Conservation (phyloP, 2,797 vertebrate species). For the Sebastes hopkinsi region DNA sequence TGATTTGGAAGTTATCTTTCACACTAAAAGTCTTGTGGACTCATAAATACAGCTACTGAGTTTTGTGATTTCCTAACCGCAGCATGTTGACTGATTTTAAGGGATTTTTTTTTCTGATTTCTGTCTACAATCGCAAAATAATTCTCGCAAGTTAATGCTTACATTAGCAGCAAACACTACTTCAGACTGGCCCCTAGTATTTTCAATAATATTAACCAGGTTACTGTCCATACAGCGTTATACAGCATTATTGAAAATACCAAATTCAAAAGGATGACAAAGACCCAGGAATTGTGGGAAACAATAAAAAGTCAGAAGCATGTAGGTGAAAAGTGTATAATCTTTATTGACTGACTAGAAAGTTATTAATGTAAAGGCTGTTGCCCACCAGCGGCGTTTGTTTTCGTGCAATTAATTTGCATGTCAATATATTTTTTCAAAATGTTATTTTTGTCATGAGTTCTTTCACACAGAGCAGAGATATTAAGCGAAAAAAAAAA, state of each 20-base stretch:
- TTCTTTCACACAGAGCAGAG: accelerated
- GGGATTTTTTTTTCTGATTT: not conserved
- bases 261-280: too few relatives aligned
- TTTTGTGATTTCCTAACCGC: not conserved
- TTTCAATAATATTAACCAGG: too few relatives aligned
- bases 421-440: too few relatives aligned
- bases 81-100: not conserved
- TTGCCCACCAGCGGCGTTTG: too few relatives aligned
- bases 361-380: not conserved
- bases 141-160: not conserved
- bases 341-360: not conserved
- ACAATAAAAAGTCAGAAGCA: not conserved
- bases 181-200: not conserved
- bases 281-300: not conserved
- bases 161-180: not conserved
- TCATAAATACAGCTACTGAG: not conserved
- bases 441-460: too few relatives aligned
- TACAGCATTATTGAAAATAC: not conserved
- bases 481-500: too few relatives aligned
- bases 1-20: not conserved
- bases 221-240: not conserved
- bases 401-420: too few relatives aligned
- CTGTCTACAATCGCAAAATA: not conserved
- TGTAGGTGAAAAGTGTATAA: too few relatives aligned
- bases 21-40: not conserved